Base-by-base conservation (phyloP, 2,797 vertebrate species). In the Pseudochromis fuscus region DNA sequence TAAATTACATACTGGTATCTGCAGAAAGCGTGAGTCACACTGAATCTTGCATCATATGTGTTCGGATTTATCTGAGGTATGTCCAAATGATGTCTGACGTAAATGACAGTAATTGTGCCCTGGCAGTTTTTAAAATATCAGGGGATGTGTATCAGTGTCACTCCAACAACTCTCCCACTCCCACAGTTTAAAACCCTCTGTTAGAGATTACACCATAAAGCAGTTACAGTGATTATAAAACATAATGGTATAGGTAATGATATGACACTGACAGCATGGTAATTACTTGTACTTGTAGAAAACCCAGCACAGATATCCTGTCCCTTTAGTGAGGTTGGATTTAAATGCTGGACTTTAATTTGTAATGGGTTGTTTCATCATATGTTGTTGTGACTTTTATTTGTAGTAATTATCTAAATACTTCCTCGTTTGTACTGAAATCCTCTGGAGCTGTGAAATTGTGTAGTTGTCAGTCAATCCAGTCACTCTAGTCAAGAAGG, bases 221-320 rank as follows among this genome's bases (percentile, higher is more conserved):
- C 13, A 50, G 3, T 8, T 61, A 1, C 10, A 58, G 35, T 57
- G 7, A 27, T 44, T 38, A 4, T 12, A 44, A 16, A 44, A 52
- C 35, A 68, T 27, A 40, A 18, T 30, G 10, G n/a, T 9, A 18
- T 18, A 21, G 23, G n/a, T 3, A n/a, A 44, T n/a, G 5, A 13
- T 38, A 38, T 38, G 16, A 9, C 31, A 5, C 19, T 30, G n/a
- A 30, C 30, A 38, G 44, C 44, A 16, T 12, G 6, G 24, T 42
- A 24, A 31, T 3, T 60, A 46, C 28, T 52, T 64, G 40, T 24
- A 28, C n/a, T 40, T 49, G 49, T 49, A 3, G n/a, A 23, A 51
- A 7, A 21, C 28, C n/a, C n/a, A 44, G 21, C 40, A 44, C 7
- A 10, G 8, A 30, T 30, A 30, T 30, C 8, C 30, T 30, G 30